Evolutionary conservation across 2,888 invertebrate species (phyloP), one percentile per base, ranked within the genome.

Genomic region (Cephonodes hylas): DNA sequence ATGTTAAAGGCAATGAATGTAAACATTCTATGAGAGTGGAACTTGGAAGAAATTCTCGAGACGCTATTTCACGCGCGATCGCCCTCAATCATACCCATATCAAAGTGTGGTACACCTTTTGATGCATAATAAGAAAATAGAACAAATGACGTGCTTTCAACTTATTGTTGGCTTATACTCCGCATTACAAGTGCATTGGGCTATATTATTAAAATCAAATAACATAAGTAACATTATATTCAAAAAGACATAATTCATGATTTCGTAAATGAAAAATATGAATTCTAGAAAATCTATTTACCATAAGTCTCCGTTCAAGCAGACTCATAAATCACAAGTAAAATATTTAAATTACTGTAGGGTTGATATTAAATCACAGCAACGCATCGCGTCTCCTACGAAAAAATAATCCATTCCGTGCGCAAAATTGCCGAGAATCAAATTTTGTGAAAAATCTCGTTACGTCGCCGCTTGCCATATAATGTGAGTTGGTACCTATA

Each of bases 401-500:
- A 77, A 80, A 83, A 82, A 82, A 83, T 81, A 80, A 86, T 84
- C 82, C 71, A 80, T 85, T 81, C 68, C 82, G 68, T 68, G 72
- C 68, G 77, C 73, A 76, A 88, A 85, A 86, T 86, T 86, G 85
- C 77, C 74, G 80, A 64, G 75, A 87, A 88, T 88, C 84, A 86
- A 86, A 88, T 88, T 87, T 85, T 84, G 79, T 68, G 76, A 82
- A 85, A 86, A 86, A 86, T 83, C 81, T 85, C 81, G 84, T 87
- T 88, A 87, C 76, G 67, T 73, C 72, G 74, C 75, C 78, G 80
- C 77, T 82, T 77, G 73, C 71, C 76, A 78, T 77, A 76, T 79
- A 77, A 83, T 76, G 68, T 78, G 77, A 74, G 73, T 61, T 67
- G 62, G 69, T 67, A 63, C 63, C n/a, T n/a, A n/a, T n/a, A 66